Conservation (phyloP, 2,888 invertebrate species). For the Sussaba pulchella region DNA sequence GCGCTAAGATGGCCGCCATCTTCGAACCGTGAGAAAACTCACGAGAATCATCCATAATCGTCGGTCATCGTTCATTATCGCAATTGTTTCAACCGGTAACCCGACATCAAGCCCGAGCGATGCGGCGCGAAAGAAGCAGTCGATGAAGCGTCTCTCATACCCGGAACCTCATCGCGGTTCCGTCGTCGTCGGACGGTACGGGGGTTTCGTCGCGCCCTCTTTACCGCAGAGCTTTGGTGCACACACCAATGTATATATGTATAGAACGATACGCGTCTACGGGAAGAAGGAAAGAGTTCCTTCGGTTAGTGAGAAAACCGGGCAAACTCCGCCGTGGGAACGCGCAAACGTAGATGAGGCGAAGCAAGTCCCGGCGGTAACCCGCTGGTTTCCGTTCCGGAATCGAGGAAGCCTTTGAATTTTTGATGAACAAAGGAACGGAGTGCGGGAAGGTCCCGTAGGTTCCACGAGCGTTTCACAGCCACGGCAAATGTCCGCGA, state of each 20-base stretch:
- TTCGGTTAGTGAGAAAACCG: conserved; percentile 44
- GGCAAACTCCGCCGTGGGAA: conserved; percentile 65
- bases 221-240: not conserved
- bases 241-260: conserved; percentile 8
- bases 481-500: conserved; percentile 1
- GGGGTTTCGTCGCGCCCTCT: conserved; percentile 9
- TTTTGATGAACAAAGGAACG: conserved; percentile 68
- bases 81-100: conserved; percentile 41
- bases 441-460: conserved; percentile 52
- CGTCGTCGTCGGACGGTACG: conserved; percentile 56
- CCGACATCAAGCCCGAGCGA: conserved; percentile 15
- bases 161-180: conserved; percentile 43
- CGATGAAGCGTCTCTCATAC: conserved; percentile 36
- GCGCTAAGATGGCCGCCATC: no score
- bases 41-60: conserved; percentile 16
- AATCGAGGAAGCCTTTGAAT: conserved; percentile 72
- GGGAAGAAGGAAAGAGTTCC: conserved; percentile 43
- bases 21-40: conserved; percentile 14
- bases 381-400: conserved; percentile 69
- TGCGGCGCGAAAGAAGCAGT: conserved; percentile 23
- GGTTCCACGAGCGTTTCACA: conserved; percentile 27
- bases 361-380: conserved; percentile 29
- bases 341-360: conserved; percentile 28
- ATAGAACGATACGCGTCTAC: not conserved
- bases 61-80: conserved; percentile 6